Base-by-base conservation (phyloP, 2,888 invertebrate genomes). In the Ochropacha duplaris region DNA sequence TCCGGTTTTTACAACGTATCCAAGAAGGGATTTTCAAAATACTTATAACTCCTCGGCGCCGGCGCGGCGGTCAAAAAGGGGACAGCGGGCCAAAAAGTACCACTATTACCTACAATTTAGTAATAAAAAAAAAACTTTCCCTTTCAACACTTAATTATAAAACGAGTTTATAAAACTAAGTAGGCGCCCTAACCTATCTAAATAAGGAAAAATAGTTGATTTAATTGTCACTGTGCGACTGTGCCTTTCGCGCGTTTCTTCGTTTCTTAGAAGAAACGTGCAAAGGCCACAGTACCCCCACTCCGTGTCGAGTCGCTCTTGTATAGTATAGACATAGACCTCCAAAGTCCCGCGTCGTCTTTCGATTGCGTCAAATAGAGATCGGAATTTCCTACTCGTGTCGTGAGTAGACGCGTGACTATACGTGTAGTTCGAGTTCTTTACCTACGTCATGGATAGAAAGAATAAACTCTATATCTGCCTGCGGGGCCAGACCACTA, bases 331-430 rank as follows among this genome's bases (percentile, higher is more conserved):
- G n/a, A n/a, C n/a, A n/a, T n/a, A n/a, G n/a, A n/a, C 70, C 74
- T 75, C 75, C 62, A 59, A n/a, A n/a, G 12, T 28, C 56, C 50
- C 57, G 51, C 60, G 64, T 57, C 64, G 68, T 68, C n/a, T n/a
- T n/a, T n/a, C 19, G 72, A 68, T 78, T 76, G 71, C 76, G 78
- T 80, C 77, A 77, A 68, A 66, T 62, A 71, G 57, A 64, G 57
- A 76, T 79, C 83, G 83, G 83, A 83, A 83, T 83, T 83, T 61
- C 84, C 84, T 74, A 66, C 73, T 71, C 81, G 81, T 83, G 82
- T 81, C 76, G n/a, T 78, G 72, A 71, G 73, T 73, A 65, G 69
- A 65, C 62, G 63, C 59, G 58, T 60, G 54, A 22, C 55, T 57
- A 9, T 6, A 3, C 1, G 4, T 22, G 22, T 16, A 3, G 1